These are phyloP conservation scores for Drosophila ercepeae DNA, from an alignment of 1,140 invertebrate species.

Conservation along the genomic window DNA sequence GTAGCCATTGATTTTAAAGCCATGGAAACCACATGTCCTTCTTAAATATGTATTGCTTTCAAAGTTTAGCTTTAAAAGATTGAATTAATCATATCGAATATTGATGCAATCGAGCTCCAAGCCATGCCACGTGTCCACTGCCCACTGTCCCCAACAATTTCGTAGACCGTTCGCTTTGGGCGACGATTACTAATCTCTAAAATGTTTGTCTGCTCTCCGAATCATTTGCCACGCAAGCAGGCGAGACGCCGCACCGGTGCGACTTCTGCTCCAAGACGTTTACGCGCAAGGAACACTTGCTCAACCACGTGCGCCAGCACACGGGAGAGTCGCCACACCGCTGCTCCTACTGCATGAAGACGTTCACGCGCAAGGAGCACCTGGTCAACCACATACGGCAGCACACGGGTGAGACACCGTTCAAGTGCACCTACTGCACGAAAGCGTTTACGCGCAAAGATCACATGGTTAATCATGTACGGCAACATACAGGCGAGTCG, in stretches of 20 bases:
- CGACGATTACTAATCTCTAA: conserved; percentile 75
- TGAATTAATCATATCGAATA: too few relatives aligned
- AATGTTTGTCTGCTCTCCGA: conserved; percentile 36
- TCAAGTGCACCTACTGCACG: conserved; percentile 93
- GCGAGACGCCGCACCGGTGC: conserved; percentile 93
- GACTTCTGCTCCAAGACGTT: conserved; percentile 94
- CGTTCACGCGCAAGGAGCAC: conserved; percentile 91
- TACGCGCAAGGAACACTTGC: conserved; percentile 91
- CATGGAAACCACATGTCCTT: too few relatives aligned
- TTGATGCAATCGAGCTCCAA: conserved; percentile 15
- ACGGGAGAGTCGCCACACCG: conserved; percentile 87
- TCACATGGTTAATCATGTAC: conserved; percentile 88
- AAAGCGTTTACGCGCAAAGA: conserved; percentile 95
- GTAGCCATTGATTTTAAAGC: too few relatives aligned
- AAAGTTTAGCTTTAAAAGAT: too few relatives aligned
- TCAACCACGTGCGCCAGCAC: conserved; percentile 93
- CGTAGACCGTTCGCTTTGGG: not conserved
- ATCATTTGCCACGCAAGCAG: conserved; percentile 83
- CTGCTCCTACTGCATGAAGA: conserved; percentile 89
- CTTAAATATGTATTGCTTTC: too few relatives aligned
- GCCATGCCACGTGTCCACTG: conserved; percentile 10
- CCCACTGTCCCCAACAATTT: not conserved
- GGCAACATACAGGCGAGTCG: conserved; percentile 95
- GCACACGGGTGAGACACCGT: conserved; percentile 93
- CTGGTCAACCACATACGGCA: conserved; percentile 91